A percentile compares a stretch with the other conserved stretches of the same genome.
Conservation (phyloP, 2,888 invertebrate species). For the Hemaris fuciformis region DNA sequence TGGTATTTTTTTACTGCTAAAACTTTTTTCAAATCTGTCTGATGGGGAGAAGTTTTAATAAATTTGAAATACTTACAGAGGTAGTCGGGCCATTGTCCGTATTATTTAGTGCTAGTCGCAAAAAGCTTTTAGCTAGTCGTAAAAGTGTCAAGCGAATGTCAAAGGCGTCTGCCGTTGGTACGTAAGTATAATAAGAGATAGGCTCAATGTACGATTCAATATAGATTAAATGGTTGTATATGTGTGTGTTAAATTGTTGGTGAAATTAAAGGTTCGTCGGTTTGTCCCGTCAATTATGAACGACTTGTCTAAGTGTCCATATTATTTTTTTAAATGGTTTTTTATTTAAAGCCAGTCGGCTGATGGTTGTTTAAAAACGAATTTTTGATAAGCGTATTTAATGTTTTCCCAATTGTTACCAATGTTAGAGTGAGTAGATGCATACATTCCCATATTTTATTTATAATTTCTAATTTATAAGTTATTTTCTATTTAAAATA, state of each 20-base stretch:
- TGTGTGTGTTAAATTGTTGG: conserved; percentile 49
- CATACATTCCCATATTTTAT: conserved; percentile 17
- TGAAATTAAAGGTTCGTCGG: conserved; percentile 42
- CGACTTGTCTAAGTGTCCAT: conserved; percentile 67
- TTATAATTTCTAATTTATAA: conserved; percentile 16
- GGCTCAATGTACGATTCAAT: conserved; percentile 55
- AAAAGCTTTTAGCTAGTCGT: not conserved
- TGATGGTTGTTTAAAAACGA: conserved; percentile 54
- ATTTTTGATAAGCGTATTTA: conserved; percentile 45
- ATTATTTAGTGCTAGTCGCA: not conserved
- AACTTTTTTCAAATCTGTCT: no score
- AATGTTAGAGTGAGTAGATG: conserved; percentile 22
- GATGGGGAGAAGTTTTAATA: no score
- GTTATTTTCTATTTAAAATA: conserved; percentile 15
- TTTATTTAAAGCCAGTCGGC: conserved; percentile 40
- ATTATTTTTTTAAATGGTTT: conserved; percentile 71
- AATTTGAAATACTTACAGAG: no score
- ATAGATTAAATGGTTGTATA: conserved; percentile 55
- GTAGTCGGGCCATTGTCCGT: not conserved
- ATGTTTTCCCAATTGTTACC: conserved; percentile 70
- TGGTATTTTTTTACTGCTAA: no score
- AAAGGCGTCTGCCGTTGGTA: not conserved
- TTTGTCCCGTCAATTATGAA: conserved; percentile 73
- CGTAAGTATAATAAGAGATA: conserved; percentile 26
- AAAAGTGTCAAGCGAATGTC: not conserved